A percentile compares a stretch with the other conserved stretches of the same genome.
These are phyloP conservation scores for Platycnemis pennipes DNA, from an alignment of 2,888 invertebrate species.

Conservation along the genomic window DNA sequence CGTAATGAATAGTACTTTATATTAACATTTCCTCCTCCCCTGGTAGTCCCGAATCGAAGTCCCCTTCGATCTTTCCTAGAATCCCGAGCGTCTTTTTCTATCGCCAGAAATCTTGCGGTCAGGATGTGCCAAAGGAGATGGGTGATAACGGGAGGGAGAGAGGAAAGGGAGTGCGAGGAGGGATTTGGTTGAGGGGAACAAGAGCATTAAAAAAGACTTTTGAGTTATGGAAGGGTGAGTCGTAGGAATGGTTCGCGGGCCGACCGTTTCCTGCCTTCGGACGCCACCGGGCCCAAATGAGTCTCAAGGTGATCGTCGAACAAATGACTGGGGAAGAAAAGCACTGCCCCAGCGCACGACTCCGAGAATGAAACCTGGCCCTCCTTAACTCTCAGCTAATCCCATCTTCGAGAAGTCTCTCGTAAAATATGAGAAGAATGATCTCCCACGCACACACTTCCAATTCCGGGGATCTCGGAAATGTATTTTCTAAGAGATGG, in stretches of 20 bases:
- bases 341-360: no score
- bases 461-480: no score
- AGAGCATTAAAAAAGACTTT: conserved; percentile 34
- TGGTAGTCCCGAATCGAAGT: no score
- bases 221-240: conserved; percentile 64
- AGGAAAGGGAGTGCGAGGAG: background rate
- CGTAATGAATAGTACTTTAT: no score
- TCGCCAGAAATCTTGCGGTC: background rate
- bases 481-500: no score
- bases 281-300: background rate
- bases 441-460: no score
- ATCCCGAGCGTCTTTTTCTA: background rate
- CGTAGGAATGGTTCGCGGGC: conserved; percentile 46
- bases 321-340: background rate
- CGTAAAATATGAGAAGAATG: no score
- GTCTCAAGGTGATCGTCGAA: conserved; percentile 62
- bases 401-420: no score
- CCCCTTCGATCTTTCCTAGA: no score
- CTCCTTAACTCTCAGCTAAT: no score
- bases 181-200: background rate
- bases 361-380: no score
- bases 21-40: no score
- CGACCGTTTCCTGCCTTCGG: background rate
- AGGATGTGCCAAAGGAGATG: background rate
- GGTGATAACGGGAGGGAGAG: background rate